Evolutionary conservation across 2,888 invertebrate genomes (phyloP).

Genomic region (Drosophila yooni): DNA sequence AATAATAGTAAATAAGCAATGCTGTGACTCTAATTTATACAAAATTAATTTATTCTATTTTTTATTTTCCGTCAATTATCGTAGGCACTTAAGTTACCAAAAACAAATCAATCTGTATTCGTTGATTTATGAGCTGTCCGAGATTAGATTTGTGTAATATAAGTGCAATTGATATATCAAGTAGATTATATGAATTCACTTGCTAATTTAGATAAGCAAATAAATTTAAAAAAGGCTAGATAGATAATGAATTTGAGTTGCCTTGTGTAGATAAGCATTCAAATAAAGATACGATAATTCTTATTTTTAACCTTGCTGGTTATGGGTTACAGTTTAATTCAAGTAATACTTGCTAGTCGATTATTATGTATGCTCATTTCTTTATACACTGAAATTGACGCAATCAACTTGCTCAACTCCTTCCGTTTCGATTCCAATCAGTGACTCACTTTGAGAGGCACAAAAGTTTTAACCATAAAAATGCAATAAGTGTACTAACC

Average conservation of each 20-base stretch:
- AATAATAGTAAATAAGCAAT: not conserved
- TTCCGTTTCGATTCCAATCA: conserved; percentile 47
- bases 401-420: conserved; percentile 40
- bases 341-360: not conserved
- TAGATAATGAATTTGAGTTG: not conserved
- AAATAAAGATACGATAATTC: not conserved
- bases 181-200: not conserved
- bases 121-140: not conserved
- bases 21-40: not conserved
- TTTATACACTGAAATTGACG: conserved; percentile 11
- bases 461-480: conserved; percentile 68
- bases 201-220: conserved; percentile 8
- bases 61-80: not conserved
- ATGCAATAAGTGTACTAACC: conserved; percentile 73
- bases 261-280: not conserved
- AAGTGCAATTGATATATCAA: conserved; percentile 24
- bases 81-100: not conserved
- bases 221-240: not conserved
- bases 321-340: not conserved
- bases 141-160: conserved; percentile 53
- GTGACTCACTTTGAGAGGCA: conserved; percentile 30
- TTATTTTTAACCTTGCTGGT: not conserved
- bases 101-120: conserved; percentile 1
- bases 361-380: not conserved
- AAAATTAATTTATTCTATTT: not conserved